Evolutionary conservation across 2,888 invertebrate genomes (phyloP).

Genomic region (Brenthis ino): DNA sequence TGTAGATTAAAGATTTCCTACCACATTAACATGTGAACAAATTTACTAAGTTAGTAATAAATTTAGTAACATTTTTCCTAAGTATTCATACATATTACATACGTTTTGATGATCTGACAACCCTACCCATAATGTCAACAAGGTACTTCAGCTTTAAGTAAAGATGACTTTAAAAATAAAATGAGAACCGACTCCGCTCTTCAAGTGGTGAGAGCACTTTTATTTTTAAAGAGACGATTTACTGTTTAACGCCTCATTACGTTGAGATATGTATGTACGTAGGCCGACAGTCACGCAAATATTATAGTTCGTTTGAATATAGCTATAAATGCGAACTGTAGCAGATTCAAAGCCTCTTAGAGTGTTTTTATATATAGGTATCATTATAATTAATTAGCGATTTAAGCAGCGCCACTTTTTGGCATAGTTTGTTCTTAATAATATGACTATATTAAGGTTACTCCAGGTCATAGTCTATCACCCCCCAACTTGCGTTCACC

Average conservation of each 20-base stretch:
- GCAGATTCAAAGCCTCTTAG: too few species aligned
- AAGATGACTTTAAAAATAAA: conserved; percentile 28
- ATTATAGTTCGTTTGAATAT: conserved; percentile 17
- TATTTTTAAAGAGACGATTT: conserved; percentile 29
- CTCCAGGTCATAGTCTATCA: too few species aligned
- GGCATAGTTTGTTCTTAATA: too few species aligned
- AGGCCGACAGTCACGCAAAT: conserved; percentile 22
- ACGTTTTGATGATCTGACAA: background rate
- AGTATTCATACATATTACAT: conserved; percentile 6
- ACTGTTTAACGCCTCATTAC: conserved; percentile 32
- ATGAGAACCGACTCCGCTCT: conserved; percentile 16
- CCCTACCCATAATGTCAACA: conserved; percentile 26
- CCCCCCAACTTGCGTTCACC: too few species aligned
- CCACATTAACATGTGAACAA: background rate
- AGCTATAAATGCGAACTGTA: background rate
- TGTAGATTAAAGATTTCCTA: too few species aligned
- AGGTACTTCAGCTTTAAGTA: conserved; percentile 19
- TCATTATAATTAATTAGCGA: too few species aligned
- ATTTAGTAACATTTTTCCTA: background rate
- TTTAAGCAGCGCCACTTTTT: too few species aligned
- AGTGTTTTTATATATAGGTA: too few species aligned
- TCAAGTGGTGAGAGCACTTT: conserved; percentile 21
- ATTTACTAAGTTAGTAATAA: background rate
- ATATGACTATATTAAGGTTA: too few species aligned
- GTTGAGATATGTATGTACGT: conserved; percentile 12